Evolutionary conservation across 2,113 vertebrate genomes (phyloP).

Genomic region (Microtus oregoni): DNA sequence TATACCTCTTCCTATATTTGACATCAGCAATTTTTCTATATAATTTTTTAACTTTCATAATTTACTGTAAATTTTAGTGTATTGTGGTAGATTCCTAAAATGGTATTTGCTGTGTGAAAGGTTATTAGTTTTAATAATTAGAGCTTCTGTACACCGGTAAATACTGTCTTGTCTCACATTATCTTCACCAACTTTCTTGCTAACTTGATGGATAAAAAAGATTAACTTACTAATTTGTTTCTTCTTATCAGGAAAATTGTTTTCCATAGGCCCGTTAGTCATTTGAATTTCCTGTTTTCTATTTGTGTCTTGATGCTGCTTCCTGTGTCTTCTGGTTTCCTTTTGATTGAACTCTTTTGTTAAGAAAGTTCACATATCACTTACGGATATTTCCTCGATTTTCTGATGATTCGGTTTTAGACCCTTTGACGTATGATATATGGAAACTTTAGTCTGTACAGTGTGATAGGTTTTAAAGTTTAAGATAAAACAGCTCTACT

Average conservation of each 20-base stretch:
- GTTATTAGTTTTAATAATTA: constrained; percentile 13
- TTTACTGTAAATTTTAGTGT: not conserved
- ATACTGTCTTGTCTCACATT: constrained; percentile 25
- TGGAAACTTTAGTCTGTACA: constrained; percentile 47
- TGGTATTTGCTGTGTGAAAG: constrained; percentile 5
- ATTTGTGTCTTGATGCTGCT: not conserved
- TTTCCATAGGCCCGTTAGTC: constrained; percentile 24
- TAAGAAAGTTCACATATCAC: constrained; percentile 43
- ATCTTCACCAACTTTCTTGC: not conserved
- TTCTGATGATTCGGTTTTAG: constrained; percentile 26
- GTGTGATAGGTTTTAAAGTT: not conserved
- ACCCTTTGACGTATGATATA: not conserved
- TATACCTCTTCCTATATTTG: not conserved
- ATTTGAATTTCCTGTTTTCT: constrained; percentile 68
- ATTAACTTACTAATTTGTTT: constrained; percentile 40
- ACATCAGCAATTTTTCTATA: not conserved
- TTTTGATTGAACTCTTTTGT: constrained; percentile 55
- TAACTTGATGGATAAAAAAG: constrained; percentile 45
- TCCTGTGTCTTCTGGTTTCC: not conserved
- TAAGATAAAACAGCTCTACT: not conserved
- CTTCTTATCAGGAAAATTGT: constrained; percentile 42
- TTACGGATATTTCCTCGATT: constrained; percentile 22
- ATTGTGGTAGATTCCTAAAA: constrained; percentile 9
- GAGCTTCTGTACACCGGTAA: not conserved
- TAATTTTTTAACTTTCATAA: not conserved